Percentiles rank a stretch among this genome's conserved stretches.
These are phyloP conservation scores for Sycophila sp. DNA, from an alignment of 1,140 invertebrate species.

Conservation along the genomic window DNA sequence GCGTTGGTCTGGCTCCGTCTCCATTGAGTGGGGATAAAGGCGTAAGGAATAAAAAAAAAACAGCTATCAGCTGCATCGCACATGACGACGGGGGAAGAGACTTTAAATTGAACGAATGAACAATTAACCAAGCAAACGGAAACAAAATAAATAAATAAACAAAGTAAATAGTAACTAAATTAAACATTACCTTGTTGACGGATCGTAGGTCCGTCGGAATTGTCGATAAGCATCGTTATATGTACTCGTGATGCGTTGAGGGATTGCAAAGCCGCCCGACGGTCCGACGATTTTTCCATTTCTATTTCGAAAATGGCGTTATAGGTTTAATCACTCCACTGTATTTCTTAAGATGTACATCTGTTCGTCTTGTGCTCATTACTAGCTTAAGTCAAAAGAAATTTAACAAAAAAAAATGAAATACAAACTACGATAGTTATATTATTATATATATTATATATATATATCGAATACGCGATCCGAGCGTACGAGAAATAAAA, in stretches of 20 bases:
- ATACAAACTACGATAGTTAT: conserved; percentile 44
- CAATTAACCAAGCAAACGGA: not conserved
- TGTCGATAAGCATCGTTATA: too few species aligned
- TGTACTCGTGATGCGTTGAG: too few species aligned
- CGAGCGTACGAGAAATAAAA: conserved; percentile 35
- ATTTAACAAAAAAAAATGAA: conserved; percentile 44
- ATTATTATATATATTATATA: conserved; percentile 27
- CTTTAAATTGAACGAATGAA: conserved; percentile 6
- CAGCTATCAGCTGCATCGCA: not conserved
- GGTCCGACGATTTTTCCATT: conserved; percentile 17
- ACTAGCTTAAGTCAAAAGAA: conserved; percentile 48
- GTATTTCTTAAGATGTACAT: conserved; percentile 56
- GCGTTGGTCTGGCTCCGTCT: too few species aligned
- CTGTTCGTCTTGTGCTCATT: conserved; percentile 60
- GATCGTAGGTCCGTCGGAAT: not conserved
- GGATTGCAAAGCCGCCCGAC: too few species aligned
- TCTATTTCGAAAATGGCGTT: conserved; percentile 2
- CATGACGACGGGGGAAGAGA: not conserved
- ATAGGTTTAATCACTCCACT: conserved; percentile 44
- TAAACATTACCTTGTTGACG: conserved; percentile 6
- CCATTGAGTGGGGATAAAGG: too few species aligned
- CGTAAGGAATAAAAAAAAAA: not conserved
- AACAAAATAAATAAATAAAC: not conserved
- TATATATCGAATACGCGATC: conserved; percentile 38
- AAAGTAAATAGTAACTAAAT: not conserved